A percentile compares a stretch with the other conserved stretches of the same genome.
Evolutionary conservation across 1,140 invertebrate genomes (phyloP).

Genomic region (Chironomus striatipennis): DNA sequence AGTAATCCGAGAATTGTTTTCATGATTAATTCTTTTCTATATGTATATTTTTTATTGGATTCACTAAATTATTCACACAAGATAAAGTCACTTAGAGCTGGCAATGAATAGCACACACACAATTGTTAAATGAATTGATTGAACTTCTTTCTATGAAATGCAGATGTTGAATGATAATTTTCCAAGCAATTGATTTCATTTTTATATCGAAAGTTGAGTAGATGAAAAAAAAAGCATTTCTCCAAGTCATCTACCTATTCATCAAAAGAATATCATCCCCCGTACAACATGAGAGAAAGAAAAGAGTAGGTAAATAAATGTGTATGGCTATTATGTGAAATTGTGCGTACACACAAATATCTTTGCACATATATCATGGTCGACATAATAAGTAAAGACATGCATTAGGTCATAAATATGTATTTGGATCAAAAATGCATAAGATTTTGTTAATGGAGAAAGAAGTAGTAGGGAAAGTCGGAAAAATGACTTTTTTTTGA

Average conservation of each 20-base stretch:
- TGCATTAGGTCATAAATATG: slow-evolving; percentile 6
- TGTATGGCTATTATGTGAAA: too few species aligned
- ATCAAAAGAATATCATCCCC: background rate
- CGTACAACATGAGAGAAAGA: background rate
- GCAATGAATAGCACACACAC: background rate
- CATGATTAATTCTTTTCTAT: too few species aligned
- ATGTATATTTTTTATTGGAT: background rate
- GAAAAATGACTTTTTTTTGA: background rate
- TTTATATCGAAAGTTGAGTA: slow-evolving; percentile 10
- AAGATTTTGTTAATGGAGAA: background rate
- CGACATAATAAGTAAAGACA: background rate
- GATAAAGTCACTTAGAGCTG: background rate
- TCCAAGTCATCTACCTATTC: background rate
- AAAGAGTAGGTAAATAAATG: background rate
- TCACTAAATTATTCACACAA: background rate
- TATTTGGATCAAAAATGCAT: background rate
- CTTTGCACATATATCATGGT: background rate
- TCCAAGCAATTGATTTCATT: background rate
- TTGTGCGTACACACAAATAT: background rate
- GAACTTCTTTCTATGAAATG: slow-evolving; percentile 3
- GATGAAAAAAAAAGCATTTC: background rate
- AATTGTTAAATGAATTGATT: background rate
- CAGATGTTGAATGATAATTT: slow-evolving; percentile 23
- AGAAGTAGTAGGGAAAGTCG: background rate
- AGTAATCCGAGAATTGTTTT: background rate